Evolutionary conservation across 2,113 vertebrate species (phyloP).

Genomic region (Aplodontia rufa): DNA sequence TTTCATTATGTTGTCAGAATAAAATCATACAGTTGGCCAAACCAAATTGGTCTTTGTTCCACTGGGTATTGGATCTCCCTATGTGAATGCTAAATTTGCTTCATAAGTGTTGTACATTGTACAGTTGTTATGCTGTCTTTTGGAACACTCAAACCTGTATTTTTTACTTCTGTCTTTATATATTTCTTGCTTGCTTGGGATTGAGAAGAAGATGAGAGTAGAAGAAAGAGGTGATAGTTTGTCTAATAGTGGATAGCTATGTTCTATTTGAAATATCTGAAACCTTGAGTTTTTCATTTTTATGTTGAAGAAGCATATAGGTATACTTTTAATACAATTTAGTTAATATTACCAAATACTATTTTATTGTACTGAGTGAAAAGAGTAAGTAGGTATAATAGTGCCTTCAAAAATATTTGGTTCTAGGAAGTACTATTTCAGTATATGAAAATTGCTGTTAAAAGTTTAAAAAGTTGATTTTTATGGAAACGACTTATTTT

Average conservation of each 20-base stretch:
- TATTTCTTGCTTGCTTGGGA: conserved; percentile 39
- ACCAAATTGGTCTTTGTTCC: neutral
- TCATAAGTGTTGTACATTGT: neutral
- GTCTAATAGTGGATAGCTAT: conserved; percentile 9
- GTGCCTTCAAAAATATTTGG: neutral
- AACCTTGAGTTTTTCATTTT: conserved; percentile 33
- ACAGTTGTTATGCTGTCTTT: neutral
- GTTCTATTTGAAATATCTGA: conserved; percentile 40
- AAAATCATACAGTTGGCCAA: neutral
- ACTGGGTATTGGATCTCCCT: neutral
- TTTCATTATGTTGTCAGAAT: neutral
- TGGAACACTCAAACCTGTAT: neutral
- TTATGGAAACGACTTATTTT: conserved; percentile 27
- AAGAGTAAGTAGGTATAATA: neutral
- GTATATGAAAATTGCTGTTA: neutral
- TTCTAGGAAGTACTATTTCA: conserved; percentile 4
- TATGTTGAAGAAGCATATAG: neutral
- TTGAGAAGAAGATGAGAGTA: conserved; percentile 36
- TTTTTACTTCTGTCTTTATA: neutral
- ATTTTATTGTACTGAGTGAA: neutral
- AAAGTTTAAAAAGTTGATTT: conserved; percentile 34
- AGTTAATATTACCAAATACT: neutral
- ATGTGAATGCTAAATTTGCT: neutral
- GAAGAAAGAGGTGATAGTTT: conserved; percentile 20
- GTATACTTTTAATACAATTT: neutral